A percentile compares a stretch with the other conserved stretches of the same genome.
These are phyloP conservation scores for Eristalis arbustorum DNA, from an alignment of 2,888 invertebrate species.

Conservation along the genomic window DNA sequence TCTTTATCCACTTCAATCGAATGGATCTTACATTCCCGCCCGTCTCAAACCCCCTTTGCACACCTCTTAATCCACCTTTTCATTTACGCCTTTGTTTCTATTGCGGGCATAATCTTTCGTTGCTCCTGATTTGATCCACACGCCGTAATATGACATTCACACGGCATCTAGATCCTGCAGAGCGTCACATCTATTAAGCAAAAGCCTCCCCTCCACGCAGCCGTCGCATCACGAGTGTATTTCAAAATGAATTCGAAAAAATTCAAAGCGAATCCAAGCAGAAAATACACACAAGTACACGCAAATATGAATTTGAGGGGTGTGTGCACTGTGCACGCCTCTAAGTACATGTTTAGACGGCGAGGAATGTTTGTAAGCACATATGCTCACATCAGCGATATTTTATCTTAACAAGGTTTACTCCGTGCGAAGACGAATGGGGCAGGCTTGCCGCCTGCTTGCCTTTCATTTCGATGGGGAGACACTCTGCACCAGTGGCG, in stretches of 20 bases:
- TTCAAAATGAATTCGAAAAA: neutral
- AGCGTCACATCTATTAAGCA: neutral
- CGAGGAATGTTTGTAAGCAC: constrained; percentile 18
- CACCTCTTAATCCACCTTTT: neutral
- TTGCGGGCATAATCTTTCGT: neutral
- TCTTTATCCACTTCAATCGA: neutral
- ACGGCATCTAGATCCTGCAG: neutral
- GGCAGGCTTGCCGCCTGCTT: neutral
- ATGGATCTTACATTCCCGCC: neutral
- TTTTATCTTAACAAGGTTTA: constrained; percentile 30
- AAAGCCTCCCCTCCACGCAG: neutral
- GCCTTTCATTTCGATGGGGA: neutral
- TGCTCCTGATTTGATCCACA: neutral
- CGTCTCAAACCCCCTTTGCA: neutral
- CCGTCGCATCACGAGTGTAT: neutral
- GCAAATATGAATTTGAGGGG: constrained; percentile 15
- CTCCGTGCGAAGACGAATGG: constrained; percentile 3
- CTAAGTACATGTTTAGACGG: constrained; percentile 16
- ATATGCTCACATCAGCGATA: constrained; percentile 15
- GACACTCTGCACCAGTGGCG: neutral
- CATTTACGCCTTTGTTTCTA: neutral
- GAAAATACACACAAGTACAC: constrained; percentile 1
- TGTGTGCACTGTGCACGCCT: neutral
- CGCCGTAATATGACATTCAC: neutral
- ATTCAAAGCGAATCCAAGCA: constrained; percentile 5